Base-by-base conservation (phyloP, 2,888 invertebrate species). In the Tubulanus polymorphus region DNA sequence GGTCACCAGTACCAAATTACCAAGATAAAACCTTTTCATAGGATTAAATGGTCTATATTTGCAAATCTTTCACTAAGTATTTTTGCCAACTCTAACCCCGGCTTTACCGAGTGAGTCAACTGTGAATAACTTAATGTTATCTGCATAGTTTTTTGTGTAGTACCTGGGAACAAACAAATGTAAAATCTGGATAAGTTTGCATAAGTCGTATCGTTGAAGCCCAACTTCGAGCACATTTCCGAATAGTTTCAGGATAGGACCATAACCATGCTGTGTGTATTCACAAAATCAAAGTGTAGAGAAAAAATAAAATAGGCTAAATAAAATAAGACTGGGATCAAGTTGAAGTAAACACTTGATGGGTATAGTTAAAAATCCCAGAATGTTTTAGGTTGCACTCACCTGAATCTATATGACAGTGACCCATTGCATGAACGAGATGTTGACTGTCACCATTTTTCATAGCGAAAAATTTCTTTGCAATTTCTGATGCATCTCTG, bases 161-260 rank as follows among this genome's bases (percentile, higher is more conserved):
- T 65, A 80, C 81, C 73, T 81, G 81, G 15, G 82, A 82, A 57
- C 80, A 80, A 3, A 78, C 80, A 64, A 83, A 83, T 2, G 63
- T 75, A 59, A 79, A 78, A 49, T 80, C 64, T 2, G 79, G 79
- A 62, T 81, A 81, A 56, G 76, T 68, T 18, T 81, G 79, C 80
- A 83, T 79, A 47, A 83, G 68, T 0, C 73, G 60, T 25, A 83
- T 57, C 20, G 79, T 77, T 32, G 79, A 74, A 2, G 80, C 73
- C 78, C 79, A 83, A 57, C 81, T 81, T 10, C 83, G 64, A 3
- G 80, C 82, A 73, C 81, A 81, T 62, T 83, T 83, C 29, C 82
- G 65, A 46, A 77, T 80, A 0, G 83, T 82, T 66, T 83, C 83
- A 32, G 73, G 79, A 67, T 80, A 82, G 0, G 81, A 79, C 83